Percentiles rank a stretch among this genome's conserved stretches.
These are phyloP conservation scores for Gila orcuttii DNA, from an alignment of 2,113 vertebrate genomes.

Conservation along the genomic window DNA sequence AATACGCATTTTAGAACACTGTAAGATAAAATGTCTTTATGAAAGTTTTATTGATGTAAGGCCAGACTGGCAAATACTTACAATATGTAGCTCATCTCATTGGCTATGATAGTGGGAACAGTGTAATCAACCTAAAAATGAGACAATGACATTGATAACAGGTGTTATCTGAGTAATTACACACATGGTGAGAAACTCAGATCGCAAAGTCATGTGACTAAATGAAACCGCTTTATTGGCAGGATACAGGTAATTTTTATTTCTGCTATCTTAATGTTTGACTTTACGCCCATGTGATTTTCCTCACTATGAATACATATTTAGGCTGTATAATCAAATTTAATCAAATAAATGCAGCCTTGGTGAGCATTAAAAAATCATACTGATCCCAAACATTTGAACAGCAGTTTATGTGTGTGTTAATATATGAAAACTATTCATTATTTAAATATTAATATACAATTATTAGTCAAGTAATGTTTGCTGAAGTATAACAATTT, in stretches of 20 bases:
- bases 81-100: constrained; percentile 97
- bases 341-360: no score
- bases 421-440: no score
- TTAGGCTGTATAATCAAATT: not conserved
- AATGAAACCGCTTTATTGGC: not conserved
- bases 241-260: not conserved
- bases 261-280: constrained; percentile 1
- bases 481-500: no score
- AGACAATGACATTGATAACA: constrained; percentile 17
- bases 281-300: not conserved
- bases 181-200: not conserved
- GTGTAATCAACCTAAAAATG: constrained; percentile 88
- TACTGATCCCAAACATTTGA: no score
- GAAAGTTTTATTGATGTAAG: not conserved
- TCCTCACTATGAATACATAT: not conserved
- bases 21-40: not conserved
- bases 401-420: no score
- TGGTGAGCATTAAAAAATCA: no score
- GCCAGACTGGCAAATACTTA: constrained; percentile 75
- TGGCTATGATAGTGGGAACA: constrained; percentile 88
- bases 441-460: no score
- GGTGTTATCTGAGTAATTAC: not conserved
- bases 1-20: not conserved
- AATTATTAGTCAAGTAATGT: no score
- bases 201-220: constrained; percentile 16